Conservation (phyloP, 2,797 vertebrate species). For the Trematomus bernacchii region DNA sequence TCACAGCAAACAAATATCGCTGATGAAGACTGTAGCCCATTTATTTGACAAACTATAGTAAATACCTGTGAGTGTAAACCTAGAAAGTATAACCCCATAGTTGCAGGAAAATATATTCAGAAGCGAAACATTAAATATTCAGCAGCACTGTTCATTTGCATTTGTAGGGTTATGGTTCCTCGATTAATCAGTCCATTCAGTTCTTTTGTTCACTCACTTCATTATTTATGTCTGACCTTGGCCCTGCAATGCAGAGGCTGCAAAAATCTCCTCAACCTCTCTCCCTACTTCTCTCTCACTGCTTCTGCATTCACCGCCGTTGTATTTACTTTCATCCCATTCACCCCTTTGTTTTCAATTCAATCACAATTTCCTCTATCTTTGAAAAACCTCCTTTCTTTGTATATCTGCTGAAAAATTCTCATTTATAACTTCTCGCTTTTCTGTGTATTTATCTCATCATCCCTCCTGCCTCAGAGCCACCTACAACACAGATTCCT, state of each 20-base stretch:
- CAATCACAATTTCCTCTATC: not conserved
- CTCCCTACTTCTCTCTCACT: slow-evolving; percentile 17
- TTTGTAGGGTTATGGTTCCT: not conserved
- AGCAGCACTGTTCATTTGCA: not conserved
- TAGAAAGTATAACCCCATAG: too few species aligned
- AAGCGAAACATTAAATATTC: not conserved
- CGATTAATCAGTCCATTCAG: slow-evolving; percentile 32
- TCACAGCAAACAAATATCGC: too few species aligned
- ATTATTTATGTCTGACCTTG: slow-evolving; percentile 70
- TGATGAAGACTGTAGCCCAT: too few species aligned
- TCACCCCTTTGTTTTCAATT: slow-evolving; percentile 9
- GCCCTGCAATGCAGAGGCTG: slow-evolving; percentile 67
- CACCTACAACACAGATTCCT: slow-evolving; percentile 61
- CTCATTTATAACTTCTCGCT: slow-evolving; percentile 9
- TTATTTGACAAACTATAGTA: too few species aligned
- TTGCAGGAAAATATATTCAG: not conserved
- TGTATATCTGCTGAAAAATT: not conserved
- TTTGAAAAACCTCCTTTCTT: slow-evolving; percentile 9
- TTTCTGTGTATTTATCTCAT: slow-evolving; percentile 25
- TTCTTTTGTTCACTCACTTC: slow-evolving; percentile 58
- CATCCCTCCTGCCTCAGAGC: slow-evolving; percentile 23
- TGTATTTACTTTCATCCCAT: not conserved
- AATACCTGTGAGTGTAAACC: too few species aligned
- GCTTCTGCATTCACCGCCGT: slow-evolving; percentile 16
- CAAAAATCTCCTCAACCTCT: slow-evolving; percentile 47